Evolutionary conservation across 1,140 invertebrate species (phyloP).

Genomic region (Pectinophora gossypiella): DNA sequence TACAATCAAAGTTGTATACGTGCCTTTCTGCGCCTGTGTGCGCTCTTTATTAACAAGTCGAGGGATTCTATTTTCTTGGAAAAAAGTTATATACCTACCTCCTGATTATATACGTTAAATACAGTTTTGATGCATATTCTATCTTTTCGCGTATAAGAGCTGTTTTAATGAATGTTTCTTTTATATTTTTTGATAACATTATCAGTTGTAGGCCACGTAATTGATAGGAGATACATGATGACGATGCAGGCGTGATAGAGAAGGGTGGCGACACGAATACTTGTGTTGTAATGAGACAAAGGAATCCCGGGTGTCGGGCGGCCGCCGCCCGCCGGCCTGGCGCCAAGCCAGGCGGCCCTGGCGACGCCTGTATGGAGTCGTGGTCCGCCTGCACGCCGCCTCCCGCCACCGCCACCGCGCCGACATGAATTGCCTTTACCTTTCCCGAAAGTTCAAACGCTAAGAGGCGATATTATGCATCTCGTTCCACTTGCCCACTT

Average conservation of each 20-base stretch:
- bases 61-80: constrained; percentile 1
- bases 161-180: no score
- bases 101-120: no score
- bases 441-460: no score
- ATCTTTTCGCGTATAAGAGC: no score
- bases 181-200: no score
- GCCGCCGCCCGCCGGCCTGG: constrained; percentile 70
- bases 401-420: background rate
- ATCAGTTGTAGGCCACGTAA: no score
- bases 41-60: constrained; percentile 27
- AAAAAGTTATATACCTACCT: no score
- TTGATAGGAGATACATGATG: background rate
- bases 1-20: constrained; percentile 25
- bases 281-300: constrained; percentile 63
- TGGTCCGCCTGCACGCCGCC: constrained; percentile 61
- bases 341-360: constrained; percentile 70
- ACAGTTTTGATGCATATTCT: no score
- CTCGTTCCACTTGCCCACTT: no score
- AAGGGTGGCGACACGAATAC: background rate
- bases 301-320: constrained; percentile 66
- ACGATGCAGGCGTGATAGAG: background rate
- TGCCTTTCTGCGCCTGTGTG: constrained; percentile 17
- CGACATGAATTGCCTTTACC: no score
- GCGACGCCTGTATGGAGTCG: constrained; percentile 61
- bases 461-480: no score